phyloP scores from a whole-genome alignment of 2,797 vertebrate genomes.

The Basileuterus tristriatus region DNA sequence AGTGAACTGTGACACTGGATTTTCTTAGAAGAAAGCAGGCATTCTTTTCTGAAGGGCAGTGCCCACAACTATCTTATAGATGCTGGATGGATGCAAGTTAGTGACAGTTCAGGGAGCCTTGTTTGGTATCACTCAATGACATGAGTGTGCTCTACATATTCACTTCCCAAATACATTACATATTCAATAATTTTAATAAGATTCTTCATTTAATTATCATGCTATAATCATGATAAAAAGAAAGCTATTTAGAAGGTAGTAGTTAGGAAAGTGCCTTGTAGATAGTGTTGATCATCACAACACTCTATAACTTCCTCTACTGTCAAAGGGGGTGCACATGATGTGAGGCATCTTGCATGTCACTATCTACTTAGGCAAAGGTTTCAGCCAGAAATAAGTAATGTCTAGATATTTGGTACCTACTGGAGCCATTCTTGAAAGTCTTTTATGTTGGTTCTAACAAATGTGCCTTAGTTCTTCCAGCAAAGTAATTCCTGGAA shows the following conservation, averaged over 20 bases:
- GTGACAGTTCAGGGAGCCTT: background rate
- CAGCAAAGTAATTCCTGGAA: background rate
- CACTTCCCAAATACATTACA: background rate
- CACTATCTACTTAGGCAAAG: background rate
- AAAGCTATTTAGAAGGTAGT: background rate
- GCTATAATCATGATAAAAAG: background rate
- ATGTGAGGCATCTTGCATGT: background rate
- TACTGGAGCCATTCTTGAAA: background rate
- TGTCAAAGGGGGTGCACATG: background rate
- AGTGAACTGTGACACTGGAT: background rate
- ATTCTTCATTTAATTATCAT: background rate
- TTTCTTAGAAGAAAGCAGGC: background rate
- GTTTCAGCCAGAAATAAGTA: background rate
- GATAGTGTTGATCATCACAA: background rate
- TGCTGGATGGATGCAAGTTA: background rate
- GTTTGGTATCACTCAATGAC: background rate
- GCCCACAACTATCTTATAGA: background rate
- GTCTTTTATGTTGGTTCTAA: background rate
- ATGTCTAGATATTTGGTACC: background rate
- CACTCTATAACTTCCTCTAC: background rate
- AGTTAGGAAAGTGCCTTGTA: background rate
- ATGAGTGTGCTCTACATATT: background rate
- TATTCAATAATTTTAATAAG: background rate
- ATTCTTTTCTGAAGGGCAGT: background rate
- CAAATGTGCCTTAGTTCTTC: background rate